Percentiles rank a stretch among this genome's conserved stretches.
Evolutionary conservation across 2,888 invertebrate genomes (phyloP).

Genomic region (Diogma glabrata): DNA sequence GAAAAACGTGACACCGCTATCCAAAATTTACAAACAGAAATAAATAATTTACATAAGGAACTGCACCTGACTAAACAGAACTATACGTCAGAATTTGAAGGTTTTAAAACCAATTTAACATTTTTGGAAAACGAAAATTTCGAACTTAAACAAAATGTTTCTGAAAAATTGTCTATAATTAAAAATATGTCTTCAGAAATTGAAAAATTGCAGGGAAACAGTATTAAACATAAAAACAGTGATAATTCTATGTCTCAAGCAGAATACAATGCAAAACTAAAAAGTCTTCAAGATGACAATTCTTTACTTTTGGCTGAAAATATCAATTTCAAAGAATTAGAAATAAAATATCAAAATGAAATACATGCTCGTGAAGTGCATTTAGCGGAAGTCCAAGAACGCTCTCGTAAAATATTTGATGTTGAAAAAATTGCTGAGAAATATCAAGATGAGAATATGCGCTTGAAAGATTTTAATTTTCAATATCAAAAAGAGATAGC

Average conservation of each 20-base stretch:
- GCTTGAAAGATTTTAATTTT: too few species aligned
- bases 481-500: too few species aligned
- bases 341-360: not conserved
- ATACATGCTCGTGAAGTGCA: slow-evolving; percentile 1
- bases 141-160: slow-evolving; percentile 4
- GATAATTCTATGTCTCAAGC: not conserved
- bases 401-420: not conserved
- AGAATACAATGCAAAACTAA: not conserved
- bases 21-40: not conserved
- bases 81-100: not conserved
- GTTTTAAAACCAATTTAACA: not conserved
- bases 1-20: not conserved
- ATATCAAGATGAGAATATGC: too few species aligned
- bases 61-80: not conserved
- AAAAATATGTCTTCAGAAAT: slow-evolving; percentile 5
- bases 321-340: not conserved
- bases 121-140: slow-evolving; percentile 5
- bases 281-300: not conserved
- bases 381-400: not conserved
- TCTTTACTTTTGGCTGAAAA: not conserved
- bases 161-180: not conserved
- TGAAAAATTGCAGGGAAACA: not conserved
- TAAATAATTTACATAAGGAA: slow-evolving; percentile 3
- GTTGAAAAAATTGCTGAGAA: not conserved
- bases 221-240: not conserved